phyloP scores from a whole-genome alignment of 1,140 invertebrate genomes.

The Xylocopa sonorina region DNA sequence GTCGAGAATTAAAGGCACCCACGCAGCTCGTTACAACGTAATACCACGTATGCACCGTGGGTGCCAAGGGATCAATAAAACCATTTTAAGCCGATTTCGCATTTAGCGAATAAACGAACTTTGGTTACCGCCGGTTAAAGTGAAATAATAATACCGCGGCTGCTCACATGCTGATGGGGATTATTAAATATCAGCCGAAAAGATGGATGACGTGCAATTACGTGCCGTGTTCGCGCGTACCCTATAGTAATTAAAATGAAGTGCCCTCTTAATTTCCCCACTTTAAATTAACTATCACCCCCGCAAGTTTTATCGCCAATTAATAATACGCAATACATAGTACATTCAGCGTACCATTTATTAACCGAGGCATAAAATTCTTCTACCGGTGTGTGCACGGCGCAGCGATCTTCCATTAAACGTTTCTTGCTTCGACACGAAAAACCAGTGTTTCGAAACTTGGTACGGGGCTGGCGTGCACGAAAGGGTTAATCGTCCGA shows the following conservation, averaged over 20 bases:
- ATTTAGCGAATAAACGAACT: constrained; percentile 64
- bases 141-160: constrained; percentile 58
- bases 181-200: constrained; percentile 32
- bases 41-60: constrained; percentile 44
- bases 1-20: constrained; percentile 64
- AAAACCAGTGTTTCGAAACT: constrained; percentile 16
- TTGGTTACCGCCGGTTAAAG: constrained; percentile 50
- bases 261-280: neutral
- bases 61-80: constrained; percentile 59
- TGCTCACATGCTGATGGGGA: constrained; percentile 25
- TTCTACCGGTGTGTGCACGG: no score
- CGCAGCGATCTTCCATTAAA: neutral
- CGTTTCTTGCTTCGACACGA: neutral
- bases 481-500: constrained; percentile 40
- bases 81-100: constrained; percentile 64
- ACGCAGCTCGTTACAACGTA: constrained; percentile 59
- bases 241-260: neutral
- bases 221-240: neutral
- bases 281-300: neutral
- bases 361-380: no score
- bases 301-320: no score
- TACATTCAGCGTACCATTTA: no score
- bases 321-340: no score
- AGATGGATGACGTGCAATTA: constrained; percentile 15
- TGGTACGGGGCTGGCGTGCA: constrained; percentile 5